Conservation (phyloP, 2,888 invertebrate species). For the Pheosia gnoma region DNA sequence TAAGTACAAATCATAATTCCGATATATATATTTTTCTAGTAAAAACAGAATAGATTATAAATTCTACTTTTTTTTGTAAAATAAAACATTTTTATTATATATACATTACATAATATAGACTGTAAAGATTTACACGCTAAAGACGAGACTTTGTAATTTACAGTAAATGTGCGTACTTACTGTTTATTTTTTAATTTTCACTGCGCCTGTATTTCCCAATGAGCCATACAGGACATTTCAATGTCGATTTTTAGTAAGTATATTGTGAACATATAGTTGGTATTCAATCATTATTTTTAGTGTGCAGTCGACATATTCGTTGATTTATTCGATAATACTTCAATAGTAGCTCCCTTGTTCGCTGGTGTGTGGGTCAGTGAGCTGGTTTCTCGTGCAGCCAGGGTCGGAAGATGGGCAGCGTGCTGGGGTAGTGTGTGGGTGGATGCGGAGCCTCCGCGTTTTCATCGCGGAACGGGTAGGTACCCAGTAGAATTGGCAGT, state of each 20-base stretch:
- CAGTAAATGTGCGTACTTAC: too few species aligned
- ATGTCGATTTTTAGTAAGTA: not conserved
- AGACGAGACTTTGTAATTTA: too few species aligned
- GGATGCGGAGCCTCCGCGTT: constrained; percentile 86
- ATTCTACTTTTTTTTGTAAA: too few species aligned
- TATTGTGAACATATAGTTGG: not conserved
- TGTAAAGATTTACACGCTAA: too few species aligned
- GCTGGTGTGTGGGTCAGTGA: constrained; percentile 45
- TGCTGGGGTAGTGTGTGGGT: constrained; percentile 96
- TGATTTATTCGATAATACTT: not conserved
- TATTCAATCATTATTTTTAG: not conserved
- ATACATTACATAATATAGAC: too few species aligned
- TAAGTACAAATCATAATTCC: too few species aligned
- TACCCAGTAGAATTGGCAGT: constrained; percentile 95
- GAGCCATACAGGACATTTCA: too few species aligned
- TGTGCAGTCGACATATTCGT: not conserved
- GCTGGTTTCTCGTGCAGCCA: constrained; percentile 89
- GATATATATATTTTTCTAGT: too few species aligned
- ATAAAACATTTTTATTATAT: too few species aligned
- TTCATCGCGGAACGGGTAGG: constrained; percentile 92
- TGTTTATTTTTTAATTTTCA: too few species aligned
- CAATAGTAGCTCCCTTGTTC: not conserved
- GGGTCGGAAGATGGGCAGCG: constrained; percentile 95
- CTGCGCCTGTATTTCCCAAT: too few species aligned
- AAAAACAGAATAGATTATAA: too few species aligned